phyloP scores from a whole-genome alignment of 2,888 invertebrate species.

The Microchrysa polita region DNA sequence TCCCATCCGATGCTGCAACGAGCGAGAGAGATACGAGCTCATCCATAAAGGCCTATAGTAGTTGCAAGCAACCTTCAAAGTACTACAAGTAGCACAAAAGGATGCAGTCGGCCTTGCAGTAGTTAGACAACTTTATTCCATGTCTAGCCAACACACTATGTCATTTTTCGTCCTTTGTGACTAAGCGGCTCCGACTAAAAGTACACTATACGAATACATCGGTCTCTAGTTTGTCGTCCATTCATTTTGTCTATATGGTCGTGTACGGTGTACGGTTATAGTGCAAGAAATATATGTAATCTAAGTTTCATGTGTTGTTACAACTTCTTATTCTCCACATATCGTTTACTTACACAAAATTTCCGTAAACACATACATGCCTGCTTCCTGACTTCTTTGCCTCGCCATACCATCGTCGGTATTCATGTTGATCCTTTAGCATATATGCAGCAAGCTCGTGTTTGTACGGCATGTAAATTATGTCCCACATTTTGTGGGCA shows the following conservation, averaged over 20 bases:
- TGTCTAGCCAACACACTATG: constrained; percentile 11
- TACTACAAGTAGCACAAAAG: background rate
- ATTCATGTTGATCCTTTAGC: no score
- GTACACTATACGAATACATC: no score
- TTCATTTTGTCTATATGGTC: constrained; percentile 17
- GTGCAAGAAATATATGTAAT: background rate
- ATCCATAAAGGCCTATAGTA: background rate
- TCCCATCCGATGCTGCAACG: no score
- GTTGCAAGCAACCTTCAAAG: constrained; percentile 23
- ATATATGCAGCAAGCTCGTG: background rate
- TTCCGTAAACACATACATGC: no score
- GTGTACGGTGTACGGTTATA: no score
- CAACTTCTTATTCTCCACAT: constrained; percentile 13
- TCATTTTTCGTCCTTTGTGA: constrained; percentile 15
- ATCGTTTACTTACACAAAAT: constrained; percentile 4
- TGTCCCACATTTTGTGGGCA: background rate
- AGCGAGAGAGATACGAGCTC: no score
- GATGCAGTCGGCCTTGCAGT: constrained; percentile 35
- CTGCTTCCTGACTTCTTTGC: no score
- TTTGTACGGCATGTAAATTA: constrained; percentile 29
- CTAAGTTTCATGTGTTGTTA: constrained; percentile 9
- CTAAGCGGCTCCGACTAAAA: background rate
- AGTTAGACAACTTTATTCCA: constrained; percentile 3
- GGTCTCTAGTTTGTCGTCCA: background rate
- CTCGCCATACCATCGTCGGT: no score